Evolutionary conservation across 2,797 vertebrate genomes (phyloP).

Genomic region (Sebastes wilsoni): DNA sequence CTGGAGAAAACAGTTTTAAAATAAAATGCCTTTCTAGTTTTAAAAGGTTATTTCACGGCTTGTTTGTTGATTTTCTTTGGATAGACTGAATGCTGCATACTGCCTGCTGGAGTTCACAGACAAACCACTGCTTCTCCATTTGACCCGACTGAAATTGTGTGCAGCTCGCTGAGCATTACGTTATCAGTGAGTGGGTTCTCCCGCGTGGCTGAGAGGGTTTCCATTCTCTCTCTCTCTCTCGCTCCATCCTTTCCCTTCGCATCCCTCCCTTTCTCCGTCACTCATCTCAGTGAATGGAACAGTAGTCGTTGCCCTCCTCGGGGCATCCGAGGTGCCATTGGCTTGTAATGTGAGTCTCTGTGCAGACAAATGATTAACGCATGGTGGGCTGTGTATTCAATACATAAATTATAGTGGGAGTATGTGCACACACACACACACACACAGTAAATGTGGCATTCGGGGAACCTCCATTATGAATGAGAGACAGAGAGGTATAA

Average conservation of each 20-base stretch:
- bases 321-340: constrained; percentile 14
- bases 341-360: constrained; percentile 8
- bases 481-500: constrained; percentile 22
- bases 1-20: neutral
- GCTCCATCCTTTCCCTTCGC: neutral
- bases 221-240: constrained; percentile 38
- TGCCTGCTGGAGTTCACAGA: neutral
- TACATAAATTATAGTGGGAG: neutral
- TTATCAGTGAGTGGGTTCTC: constrained; percentile 54
- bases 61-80: neutral
- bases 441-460: neutral
- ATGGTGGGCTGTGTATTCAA: neutral
- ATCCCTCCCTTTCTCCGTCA: constrained; percentile 14
- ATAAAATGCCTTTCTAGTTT: neutral
- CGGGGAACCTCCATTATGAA: constrained; percentile 53
- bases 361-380: constrained; percentile 9
- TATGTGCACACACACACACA: neutral
- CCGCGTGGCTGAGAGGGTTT: constrained; percentile 61
- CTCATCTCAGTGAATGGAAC: constrained; percentile 46
- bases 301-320: constrained; percentile 6
- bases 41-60: neutral
- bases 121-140: constrained; percentile 28
- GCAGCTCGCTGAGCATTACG: constrained; percentile 56
- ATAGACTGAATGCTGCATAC: neutral
- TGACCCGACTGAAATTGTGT: constrained; percentile 48